A percentile compares a stretch with the other conserved stretches of the same genome.
phyloP scores from a whole-genome alignment of 2,888 invertebrate genomes.

The Microchrysa polita region DNA sequence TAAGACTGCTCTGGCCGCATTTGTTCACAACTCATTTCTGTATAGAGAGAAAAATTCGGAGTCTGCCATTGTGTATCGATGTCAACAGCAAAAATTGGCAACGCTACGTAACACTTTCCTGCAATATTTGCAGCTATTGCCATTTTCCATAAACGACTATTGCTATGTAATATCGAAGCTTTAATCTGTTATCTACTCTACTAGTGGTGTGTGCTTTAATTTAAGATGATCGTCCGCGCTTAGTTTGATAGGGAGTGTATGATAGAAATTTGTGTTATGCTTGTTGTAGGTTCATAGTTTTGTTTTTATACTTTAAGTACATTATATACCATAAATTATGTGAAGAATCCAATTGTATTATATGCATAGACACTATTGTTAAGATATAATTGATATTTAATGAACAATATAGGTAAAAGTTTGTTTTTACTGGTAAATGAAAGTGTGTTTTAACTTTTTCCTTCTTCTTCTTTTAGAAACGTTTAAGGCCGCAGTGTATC shows the following conservation, averaged over 20 bases:
- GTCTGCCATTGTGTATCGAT: slow-evolving; percentile 28
- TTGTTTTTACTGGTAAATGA: background rate
- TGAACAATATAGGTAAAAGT: background rate
- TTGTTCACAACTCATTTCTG: slow-evolving; percentile 64
- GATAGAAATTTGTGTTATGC: background rate
- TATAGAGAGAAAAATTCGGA: slow-evolving; percentile 53
- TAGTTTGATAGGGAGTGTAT: background rate
- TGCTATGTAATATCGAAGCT: slow-evolving; percentile 33
- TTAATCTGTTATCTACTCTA: slow-evolving; percentile 21
- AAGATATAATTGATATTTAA: slow-evolving; percentile 7
- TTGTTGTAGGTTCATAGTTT: background rate
- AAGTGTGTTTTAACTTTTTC: background rate
- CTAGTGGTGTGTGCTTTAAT: background rate
- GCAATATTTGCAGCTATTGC: slow-evolving; percentile 60
- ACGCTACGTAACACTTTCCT: slow-evolving; percentile 56
- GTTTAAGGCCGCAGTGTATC: no score
- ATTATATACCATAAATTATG: background rate
- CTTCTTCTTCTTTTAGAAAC: no score
- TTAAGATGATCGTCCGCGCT: background rate
- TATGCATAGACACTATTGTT: background rate
- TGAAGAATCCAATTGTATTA: background rate
- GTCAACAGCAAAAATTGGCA: slow-evolving; percentile 52
- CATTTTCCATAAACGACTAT: slow-evolving; percentile 57
- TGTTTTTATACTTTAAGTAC: background rate
- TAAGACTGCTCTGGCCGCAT: slow-evolving; percentile 68